Conservation (phyloP, 2,888 invertebrate species). For the Spodoptera exigua region DNA sequence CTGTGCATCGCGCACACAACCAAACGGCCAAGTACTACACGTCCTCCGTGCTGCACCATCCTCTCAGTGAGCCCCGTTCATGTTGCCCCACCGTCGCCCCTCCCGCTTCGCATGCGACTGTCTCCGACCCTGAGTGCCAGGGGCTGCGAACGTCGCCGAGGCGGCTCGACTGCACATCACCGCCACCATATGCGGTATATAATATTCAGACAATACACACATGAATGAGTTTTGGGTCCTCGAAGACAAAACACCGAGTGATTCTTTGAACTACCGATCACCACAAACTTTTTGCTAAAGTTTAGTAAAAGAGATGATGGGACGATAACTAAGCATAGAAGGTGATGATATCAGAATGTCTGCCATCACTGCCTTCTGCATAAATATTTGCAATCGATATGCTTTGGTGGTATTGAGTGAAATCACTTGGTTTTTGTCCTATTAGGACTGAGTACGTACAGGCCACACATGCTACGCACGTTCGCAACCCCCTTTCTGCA, state of each 20-base stretch:
- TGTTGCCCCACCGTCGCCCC: slow-evolving; percentile 89
- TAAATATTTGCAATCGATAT: slow-evolving; percentile 18
- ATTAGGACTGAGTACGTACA: slow-evolving; percentile 72
- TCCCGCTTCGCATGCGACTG: slow-evolving; percentile 89
- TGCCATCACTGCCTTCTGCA: slow-evolving; percentile 25
- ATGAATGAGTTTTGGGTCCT: slow-evolving; percentile 62
- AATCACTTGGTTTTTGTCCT: slow-evolving; percentile 74
- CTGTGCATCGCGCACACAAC: slow-evolving; percentile 90
- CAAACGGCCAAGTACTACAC: slow-evolving; percentile 91
- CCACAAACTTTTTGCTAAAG: slow-evolving; percentile 23
- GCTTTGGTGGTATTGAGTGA: slow-evolving; percentile 48
- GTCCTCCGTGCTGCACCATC: slow-evolving; percentile 90
- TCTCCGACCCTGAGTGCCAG: slow-evolving; percentile 87
- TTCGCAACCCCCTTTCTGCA: slow-evolving; percentile 89
- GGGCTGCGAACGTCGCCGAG: slow-evolving; percentile 87
- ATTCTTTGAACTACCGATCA: slow-evolving; percentile 55
- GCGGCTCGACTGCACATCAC: slow-evolving; percentile 74
- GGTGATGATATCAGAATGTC: slow-evolving; percentile 39
- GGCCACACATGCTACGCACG: slow-evolving; percentile 82
- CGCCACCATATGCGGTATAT: slow-evolving; percentile 82
- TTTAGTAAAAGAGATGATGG: slow-evolving; percentile 16
- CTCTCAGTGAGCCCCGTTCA: slow-evolving; percentile 90
- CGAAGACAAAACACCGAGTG: slow-evolving; percentile 66
- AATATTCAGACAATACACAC: slow-evolving; percentile 72
- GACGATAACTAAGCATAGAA: slow-evolving; percentile 31